Percentiles rank a stretch among this genome's conserved stretches.
Evolutionary conservation across 2,797 vertebrate species (phyloP).

Genomic region (Liparis tanakae): DNA sequence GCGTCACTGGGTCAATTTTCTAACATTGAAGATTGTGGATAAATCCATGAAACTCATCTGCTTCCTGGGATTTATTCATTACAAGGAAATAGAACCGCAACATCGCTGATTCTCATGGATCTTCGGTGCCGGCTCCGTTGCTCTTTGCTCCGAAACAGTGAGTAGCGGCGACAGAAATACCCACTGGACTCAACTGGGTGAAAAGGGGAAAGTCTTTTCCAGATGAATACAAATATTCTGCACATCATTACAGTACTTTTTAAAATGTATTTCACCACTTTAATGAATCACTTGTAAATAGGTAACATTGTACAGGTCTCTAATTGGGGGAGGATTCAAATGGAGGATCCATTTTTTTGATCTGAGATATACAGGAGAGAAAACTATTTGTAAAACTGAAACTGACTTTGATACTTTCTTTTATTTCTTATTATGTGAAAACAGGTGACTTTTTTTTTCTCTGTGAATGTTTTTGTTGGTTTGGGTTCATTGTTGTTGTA

Average conservation of each 20-base stretch:
- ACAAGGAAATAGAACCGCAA: conserved; percentile 35
- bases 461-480: not conserved
- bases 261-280: not conserved
- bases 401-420: not conserved
- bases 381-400: not conserved
- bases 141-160: conserved; percentile 10
- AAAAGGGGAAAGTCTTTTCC: not conserved
- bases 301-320: not conserved
- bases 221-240: not conserved
- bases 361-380: not conserved
- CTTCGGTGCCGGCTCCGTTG: not conserved
- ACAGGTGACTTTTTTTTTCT: not conserved
- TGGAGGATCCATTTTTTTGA: not conserved
- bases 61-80: conserved; percentile 35
- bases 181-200: not conserved
- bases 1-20: conserved; percentile 9
- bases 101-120: conserved; percentile 21
- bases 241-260: not conserved
- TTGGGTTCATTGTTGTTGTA: not conserved
- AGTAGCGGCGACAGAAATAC: not conserved
- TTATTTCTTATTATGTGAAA: not conserved
- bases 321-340: not conserved
- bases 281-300: not conserved
- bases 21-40: conserved; percentile 9
- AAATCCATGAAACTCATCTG: conserved; percentile 28